Evolutionary conservation across 64 coral and sea anemone genomes (phyloP).

Genomic region (Porites lutea): DNA sequence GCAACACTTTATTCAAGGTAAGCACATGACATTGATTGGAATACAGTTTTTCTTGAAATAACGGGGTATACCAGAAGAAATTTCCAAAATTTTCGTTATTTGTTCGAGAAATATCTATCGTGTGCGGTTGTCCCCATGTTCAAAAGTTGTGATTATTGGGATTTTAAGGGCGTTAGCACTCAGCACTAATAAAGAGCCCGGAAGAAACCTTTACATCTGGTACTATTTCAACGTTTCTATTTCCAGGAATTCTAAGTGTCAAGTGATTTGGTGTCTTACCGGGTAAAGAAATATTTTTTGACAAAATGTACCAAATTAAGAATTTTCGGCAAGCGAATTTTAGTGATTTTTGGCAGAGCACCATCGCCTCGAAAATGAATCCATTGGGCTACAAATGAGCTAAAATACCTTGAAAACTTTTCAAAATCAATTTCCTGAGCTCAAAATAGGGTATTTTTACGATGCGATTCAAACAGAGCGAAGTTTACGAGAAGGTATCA

Average conservation of each 20-base stretch:
- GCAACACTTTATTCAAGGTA: no score
- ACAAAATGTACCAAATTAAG: not conserved
- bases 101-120: no score
- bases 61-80: no score
- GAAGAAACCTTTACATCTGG: not conserved
- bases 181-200: constrained; percentile 24
- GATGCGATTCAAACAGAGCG: no score
- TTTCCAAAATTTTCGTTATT: no score
- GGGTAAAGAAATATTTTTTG: not conserved
- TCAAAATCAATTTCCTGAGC: no score
- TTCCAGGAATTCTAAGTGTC: constrained; percentile 1
- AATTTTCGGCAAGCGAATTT: constrained; percentile 8
- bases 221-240: constrained; percentile 11
- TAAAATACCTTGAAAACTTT: not conserved
- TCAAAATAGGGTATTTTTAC: no score
- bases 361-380: not conserved
- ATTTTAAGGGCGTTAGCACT: not conserved
- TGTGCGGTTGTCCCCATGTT: no score
- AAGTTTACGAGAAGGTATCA: no score
- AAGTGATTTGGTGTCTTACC: constrained; percentile 27
- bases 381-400: not conserved
- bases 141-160: no score
- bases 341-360: not conserved
- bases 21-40: no score
- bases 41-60: no score